Conservation (phyloP, 2,113 vertebrate genomes). For the Brachyistius frenatus region DNA sequence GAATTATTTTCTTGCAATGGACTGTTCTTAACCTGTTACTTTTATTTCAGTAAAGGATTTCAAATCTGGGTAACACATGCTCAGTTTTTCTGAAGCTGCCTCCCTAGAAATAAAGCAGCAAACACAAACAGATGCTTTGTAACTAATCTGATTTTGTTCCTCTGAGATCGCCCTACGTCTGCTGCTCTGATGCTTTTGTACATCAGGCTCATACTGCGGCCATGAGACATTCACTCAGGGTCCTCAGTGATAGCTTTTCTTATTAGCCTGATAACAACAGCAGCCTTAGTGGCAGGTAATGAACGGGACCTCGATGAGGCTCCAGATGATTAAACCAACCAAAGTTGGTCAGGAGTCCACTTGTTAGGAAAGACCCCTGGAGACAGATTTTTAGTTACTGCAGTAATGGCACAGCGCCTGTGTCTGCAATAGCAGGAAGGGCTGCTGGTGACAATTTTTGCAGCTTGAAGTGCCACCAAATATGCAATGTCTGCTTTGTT, state of each 20-base stretch:
- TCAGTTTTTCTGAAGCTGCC: constrained; percentile 1
- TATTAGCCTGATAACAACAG: constrained; percentile 63
- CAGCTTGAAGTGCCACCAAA: constrained; percentile 56
- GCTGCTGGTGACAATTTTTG: constrained; percentile 56
- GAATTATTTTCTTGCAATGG: too few relatives aligned
- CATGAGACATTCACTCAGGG: constrained; percentile 27
- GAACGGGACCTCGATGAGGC: constrained; percentile 38
- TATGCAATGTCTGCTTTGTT: constrained; percentile 47
- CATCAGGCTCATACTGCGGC: constrained; percentile 28
- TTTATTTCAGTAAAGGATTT: background rate
- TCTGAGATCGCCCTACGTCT: constrained; percentile 10
- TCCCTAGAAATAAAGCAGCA: constrained; percentile 33
- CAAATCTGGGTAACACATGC: background rate
- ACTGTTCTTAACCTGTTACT: background rate
- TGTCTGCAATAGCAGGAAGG: constrained; percentile 52
- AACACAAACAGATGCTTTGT: constrained; percentile 21
- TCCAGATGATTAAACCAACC: constrained; percentile 49
- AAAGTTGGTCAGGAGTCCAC: constrained; percentile 50
- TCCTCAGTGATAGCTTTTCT: constrained; percentile 39
- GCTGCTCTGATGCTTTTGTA: constrained; percentile 39
- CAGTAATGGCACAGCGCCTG: constrained; percentile 46
- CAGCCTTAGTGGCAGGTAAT: constrained; percentile 44
- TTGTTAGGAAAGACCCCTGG: constrained; percentile 49
- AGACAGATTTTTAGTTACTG: constrained; percentile 53
- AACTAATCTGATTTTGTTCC: constrained; percentile 38